Conservation (phyloP, 2,113 vertebrate species). For the Bolborhynchus lineola region DNA sequence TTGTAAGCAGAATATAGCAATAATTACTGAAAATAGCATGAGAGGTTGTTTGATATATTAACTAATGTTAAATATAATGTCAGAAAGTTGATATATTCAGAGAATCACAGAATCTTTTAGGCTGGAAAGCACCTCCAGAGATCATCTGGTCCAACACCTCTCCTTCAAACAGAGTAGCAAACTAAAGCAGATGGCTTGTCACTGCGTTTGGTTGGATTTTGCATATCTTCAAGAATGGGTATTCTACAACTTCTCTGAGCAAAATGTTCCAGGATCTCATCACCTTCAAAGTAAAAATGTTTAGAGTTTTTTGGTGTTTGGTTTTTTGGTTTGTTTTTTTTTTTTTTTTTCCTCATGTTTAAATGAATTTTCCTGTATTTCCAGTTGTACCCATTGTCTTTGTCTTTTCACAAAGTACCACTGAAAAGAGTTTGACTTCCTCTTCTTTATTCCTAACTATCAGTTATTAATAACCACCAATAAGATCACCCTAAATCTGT, state of each 20-base stretch:
- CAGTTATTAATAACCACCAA: background rate
- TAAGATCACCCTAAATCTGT: background rate
- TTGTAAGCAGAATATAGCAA: background rate
- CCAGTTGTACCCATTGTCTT: background rate
- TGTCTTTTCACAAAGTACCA: background rate
- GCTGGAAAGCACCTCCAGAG: background rate
- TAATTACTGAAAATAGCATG: background rate
- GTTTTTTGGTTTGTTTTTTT: background rate
- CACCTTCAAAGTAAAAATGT: rapidly evolving
- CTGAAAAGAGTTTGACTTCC: background rate
- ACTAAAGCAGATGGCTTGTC: rapidly evolving
- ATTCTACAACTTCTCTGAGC: background rate
- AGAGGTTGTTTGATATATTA: background rate
- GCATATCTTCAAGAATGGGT: background rate
- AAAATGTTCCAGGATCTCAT: background rate
- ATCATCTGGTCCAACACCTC: background rate
- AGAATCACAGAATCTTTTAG: background rate
- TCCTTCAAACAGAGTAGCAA: background rate
- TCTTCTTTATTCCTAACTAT: background rate
- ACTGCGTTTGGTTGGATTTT: background rate
- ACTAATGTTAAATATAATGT: background rate
- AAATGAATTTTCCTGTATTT: background rate
- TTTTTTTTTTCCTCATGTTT: background rate
- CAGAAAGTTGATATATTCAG: background rate
- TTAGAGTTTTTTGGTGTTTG: background rate